phyloP scores from a whole-genome alignment of 2,113 vertebrate species.

The Dendropsophus ebraccatus region DNA sequence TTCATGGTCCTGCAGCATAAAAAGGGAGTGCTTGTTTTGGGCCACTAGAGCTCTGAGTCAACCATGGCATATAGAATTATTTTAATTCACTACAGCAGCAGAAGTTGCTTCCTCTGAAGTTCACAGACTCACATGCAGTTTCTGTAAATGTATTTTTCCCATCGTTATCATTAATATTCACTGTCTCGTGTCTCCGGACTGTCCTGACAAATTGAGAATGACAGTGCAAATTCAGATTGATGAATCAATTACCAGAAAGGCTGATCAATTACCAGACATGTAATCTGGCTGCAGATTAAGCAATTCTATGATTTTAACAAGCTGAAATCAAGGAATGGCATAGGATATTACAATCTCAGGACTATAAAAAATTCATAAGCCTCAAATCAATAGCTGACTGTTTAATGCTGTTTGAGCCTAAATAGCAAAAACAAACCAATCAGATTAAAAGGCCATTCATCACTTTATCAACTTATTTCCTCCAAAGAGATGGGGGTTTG shows the following conservation, averaged over 20 bases:
- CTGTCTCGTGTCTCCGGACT: not conserved
- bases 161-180: conserved; percentile 4
- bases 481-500: not conserved
- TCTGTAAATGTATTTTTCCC: not conserved
- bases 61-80: not conserved
- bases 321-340: not conserved
- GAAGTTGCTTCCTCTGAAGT: not conserved
- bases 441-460: not conserved
- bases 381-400: conserved; percentile 33
- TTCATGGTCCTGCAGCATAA: not conserved
- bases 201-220: conserved; percentile 14
- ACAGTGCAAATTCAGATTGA: conserved; percentile 37
- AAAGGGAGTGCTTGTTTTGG: not conserved
- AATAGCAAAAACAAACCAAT: not conserved
- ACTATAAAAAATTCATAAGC: conserved; percentile 12
- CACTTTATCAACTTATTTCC: not conserved
- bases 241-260: conserved; percentile 30
- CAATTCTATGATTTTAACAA: not conserved
- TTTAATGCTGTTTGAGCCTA: conserved; percentile 29
- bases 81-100: not conserved
- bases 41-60: not conserved
- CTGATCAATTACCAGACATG: not conserved
- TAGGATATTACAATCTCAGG: not conserved
- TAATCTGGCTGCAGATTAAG: not conserved
- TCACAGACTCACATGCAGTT: not conserved